phyloP scores from a whole-genome alignment of 2,888 invertebrate genomes.

The Hipparchia semele region DNA sequence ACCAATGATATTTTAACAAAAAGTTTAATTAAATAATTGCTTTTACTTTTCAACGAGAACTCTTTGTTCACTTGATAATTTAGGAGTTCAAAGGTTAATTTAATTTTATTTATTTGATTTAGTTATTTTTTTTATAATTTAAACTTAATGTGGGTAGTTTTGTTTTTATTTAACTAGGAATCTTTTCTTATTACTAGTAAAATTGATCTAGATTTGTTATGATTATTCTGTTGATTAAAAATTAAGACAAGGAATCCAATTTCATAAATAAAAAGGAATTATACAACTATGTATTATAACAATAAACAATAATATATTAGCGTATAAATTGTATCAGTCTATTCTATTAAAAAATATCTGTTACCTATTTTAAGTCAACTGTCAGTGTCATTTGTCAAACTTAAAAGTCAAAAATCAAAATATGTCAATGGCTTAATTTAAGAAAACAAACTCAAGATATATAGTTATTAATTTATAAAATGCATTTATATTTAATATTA shows the following conservation, averaged over 20 bases:
- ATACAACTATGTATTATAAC: background rate
- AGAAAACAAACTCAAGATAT: background rate
- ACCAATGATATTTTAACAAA: background rate
- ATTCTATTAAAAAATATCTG: background rate
- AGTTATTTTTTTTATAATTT: too few species aligned
- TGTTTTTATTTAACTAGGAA: too few species aligned
- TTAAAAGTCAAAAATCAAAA: background rate
- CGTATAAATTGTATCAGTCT: background rate
- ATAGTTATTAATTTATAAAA: background rate
- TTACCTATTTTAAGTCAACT: background rate
- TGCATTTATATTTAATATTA: constrained; percentile 29
- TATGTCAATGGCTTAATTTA: background rate
- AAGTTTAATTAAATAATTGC: too few species aligned
- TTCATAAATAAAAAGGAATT: background rate
- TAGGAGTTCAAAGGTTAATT: too few species aligned
- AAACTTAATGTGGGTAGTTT: too few species aligned
- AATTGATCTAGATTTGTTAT: too few species aligned
- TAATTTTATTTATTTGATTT: too few species aligned
- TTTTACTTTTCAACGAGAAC: background rate
- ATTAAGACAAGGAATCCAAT: too few species aligned
- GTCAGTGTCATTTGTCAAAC: background rate
- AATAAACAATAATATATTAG: background rate
- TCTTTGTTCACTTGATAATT: background rate
- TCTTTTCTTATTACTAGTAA: too few species aligned
- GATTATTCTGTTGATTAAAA: too few species aligned